Percentiles rank a stretch among this genome's conserved stretches.
phyloP scores from a whole-genome alignment of 2,797 vertebrate genomes.

The Onychomys leucogaster region DNA sequence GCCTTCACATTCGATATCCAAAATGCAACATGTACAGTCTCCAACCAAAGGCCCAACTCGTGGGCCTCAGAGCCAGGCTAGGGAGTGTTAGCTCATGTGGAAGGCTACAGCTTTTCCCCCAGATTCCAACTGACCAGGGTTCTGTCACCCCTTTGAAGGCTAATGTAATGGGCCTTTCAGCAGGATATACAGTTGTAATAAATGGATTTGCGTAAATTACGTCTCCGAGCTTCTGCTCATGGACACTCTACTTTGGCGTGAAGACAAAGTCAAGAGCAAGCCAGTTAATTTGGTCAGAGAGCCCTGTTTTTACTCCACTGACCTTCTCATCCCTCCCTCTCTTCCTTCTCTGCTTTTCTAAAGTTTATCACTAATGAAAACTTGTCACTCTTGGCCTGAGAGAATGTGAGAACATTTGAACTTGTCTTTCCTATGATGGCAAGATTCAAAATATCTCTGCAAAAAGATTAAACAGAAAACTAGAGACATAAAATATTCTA shows the following conservation, averaged over 20 bases:
- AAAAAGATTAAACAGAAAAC: constrained; percentile 85
- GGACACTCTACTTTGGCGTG: not conserved
- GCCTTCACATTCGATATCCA: not conserved
- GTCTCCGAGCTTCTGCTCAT: not conserved
- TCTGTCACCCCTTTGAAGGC: not conserved
- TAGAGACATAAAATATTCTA: constrained; percentile 79
- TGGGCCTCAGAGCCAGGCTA: no score
- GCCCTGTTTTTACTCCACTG: not conserved
- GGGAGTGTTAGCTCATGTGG: rapidly evolving
- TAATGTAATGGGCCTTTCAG: not conserved
- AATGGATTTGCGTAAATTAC: not conserved
- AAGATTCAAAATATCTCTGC: constrained; percentile 65
- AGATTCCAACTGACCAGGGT: not conserved
- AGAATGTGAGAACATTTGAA: constrained; percentile 72
- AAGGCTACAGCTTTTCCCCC: not conserved
- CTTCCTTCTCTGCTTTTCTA: not conserved
- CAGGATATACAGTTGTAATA: not conserved
- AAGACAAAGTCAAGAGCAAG: not conserved
- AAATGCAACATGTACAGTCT: not conserved
- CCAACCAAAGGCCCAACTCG: not conserved
- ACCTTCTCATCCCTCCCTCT: not conserved
- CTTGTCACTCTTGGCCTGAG: constrained; percentile 50
- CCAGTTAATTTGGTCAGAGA: not conserved
- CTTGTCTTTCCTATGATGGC: constrained; percentile 56
- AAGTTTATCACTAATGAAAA: not conserved